Conservation (phyloP, 2,113 vertebrate species). For the Hystrix cristata region DNA sequence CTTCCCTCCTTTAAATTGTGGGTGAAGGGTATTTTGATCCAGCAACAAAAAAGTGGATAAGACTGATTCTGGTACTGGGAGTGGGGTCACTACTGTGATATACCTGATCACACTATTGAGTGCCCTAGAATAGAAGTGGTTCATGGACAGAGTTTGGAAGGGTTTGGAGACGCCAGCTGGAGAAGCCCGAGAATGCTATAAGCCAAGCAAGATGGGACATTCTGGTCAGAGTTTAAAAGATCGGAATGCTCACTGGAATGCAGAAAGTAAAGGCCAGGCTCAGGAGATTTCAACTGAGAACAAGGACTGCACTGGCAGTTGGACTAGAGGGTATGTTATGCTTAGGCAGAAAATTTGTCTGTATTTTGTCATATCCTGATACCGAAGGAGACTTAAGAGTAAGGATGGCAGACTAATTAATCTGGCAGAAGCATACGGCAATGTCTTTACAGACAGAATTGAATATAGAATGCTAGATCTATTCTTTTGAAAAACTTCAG, state of each 20-base stretch:
- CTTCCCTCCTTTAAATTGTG: background rate
- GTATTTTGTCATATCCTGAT: background rate
- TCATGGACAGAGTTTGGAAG: background rate
- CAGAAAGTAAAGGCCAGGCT: background rate
- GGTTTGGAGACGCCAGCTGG: background rate
- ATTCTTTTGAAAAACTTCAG: constrained; percentile 13
- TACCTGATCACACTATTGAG: background rate
- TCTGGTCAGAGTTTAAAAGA: too few relatives aligned
- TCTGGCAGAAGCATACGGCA: background rate
- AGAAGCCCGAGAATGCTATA: background rate
- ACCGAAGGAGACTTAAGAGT: background rate
- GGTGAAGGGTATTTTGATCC: background rate
- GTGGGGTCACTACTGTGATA: background rate
- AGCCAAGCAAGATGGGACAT: background rate
- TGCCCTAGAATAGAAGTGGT: background rate
- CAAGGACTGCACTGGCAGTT: background rate
- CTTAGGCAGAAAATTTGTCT: background rate
- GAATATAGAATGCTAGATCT: background rate
- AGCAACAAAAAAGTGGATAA: background rate
- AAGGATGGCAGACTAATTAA: background rate
- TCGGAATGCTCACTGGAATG: background rate
- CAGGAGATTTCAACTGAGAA: background rate
- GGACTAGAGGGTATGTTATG: background rate
- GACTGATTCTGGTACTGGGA: background rate
- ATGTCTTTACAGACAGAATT: background rate